Evolutionary conservation across 2,797 vertebrate genomes (phyloP), one percentile per base, ranked within the genome.

Genomic region (Pseudocheirus occidentalis): DNA sequence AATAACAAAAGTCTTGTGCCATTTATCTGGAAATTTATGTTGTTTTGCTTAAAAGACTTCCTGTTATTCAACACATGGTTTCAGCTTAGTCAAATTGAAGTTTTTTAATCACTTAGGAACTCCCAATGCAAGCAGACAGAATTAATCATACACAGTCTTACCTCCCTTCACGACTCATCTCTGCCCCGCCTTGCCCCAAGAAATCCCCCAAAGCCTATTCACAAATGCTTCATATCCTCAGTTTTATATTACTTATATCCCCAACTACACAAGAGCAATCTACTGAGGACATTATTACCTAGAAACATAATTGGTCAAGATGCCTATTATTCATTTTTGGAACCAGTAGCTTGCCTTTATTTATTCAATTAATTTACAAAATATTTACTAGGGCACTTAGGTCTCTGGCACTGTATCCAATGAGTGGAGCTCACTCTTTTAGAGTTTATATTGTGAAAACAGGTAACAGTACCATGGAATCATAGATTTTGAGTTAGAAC

Each of bases 51-150:
- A 94, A 93, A 94, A 97, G 90, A 57, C 52, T 90, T 96, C 97
- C 97, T 98, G 94, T 97, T 97, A 95, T 34, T 95, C 92, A 90
- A 95, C 93, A 96, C 95, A 90, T 40, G 95, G 98, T 97, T 97
- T 97, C 95, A 91, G 94, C 92, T 98, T 95, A 97, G 96, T 98
- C 95, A 97, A 96, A 53, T 92, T 95, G 62, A 91, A 96, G 89
- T 94, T 94, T 95, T 96, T 97, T 96, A 97, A 96, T 97, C 96
- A 97, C 96, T 97, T 92, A 96, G 97, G 96, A 98, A 97, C 95
- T 97, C 93, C 94, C 91, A 92, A 18, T 94, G 96, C 90, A 95
- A 90, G 91, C 92, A 93, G 96, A 81, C 90, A 59, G n/a, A 95
- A 93, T 87, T 95, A 95, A 93, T 95, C 81, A 92, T 90, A 56